Evolutionary conservation across 2,113 vertebrate species (phyloP).

Genomic region (Calyptommatus sinebrachiatus): DNA sequence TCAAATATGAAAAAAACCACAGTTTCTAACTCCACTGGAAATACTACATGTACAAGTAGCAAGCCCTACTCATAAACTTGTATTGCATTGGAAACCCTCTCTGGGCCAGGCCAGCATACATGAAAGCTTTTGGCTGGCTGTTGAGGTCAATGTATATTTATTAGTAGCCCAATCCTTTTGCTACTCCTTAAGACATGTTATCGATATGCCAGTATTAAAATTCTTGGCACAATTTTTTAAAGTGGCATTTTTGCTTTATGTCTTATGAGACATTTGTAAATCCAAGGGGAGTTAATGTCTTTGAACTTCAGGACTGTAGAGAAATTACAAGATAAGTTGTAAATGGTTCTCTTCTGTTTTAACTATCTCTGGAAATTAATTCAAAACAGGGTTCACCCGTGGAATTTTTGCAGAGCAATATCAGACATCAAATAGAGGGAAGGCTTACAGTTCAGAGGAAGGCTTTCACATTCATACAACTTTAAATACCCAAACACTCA

Average conservation of each 20-base stretch:
- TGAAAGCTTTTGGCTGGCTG: too few species aligned
- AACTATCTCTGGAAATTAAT: conserved; percentile 15
- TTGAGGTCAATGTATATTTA: too few species aligned
- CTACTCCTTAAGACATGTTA: background rate
- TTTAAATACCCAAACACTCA: background rate
- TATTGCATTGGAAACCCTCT: too few species aligned
- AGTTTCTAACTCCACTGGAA: too few species aligned
- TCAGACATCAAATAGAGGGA: background rate
- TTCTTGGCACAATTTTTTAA: background rate
- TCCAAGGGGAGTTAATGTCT: conserved; percentile 2
- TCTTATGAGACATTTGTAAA: conserved; percentile 11
- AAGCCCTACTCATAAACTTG: too few species aligned
- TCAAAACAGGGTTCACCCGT: conserved; percentile 5
- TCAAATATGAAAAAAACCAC: too few species aligned
- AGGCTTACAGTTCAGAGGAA: background rate
- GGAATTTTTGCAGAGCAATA: background rate
- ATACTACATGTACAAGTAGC: too few species aligned
- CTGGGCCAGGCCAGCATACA: too few species aligned
- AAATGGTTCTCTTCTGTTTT: background rate
- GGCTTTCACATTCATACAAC: background rate
- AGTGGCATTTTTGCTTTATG: background rate
- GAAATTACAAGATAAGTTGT: background rate
- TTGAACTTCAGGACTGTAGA: background rate
- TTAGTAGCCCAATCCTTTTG: background rate
- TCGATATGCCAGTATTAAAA: background rate